Base-by-base conservation (phyloP, 2,888 invertebrate species). In the Antheraea yamamai region DNA sequence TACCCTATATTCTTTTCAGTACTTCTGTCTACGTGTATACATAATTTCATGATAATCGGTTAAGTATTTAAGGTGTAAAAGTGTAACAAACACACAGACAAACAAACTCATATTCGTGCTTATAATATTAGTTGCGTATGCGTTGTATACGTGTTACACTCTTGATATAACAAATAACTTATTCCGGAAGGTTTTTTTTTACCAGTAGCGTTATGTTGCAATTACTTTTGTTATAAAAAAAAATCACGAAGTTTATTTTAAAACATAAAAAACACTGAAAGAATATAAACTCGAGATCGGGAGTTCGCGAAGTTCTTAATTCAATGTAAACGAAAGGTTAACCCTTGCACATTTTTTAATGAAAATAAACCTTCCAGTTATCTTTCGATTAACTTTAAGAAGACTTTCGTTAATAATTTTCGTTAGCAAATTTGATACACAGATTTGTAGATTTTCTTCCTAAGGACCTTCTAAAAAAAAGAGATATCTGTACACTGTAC, bases 301-400 rank as follows among this genome's bases (percentile, higher is more conserved):
- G 75, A 80, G 81, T 85, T 82, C 78, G 73, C 71, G 75, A 85
- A 85, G 81, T 87, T 84, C 76, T 77, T 88, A 91, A 91, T 88
- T 86, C 85, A 90, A 92, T 87, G 87, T 89, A 91, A 92, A 92
- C 91, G 78, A 79, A 83, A 85, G 83, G 85, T 85, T 83, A 81
- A 87, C 92, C 91, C 88, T 90, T 90, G 88, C 87, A 91, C 90
- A 47, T 91, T 88, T 88, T 88, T 85, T 81, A 88, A 89, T 87
- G 86, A 85, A 87, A 84, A 84, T 83, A 83, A 84, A 83, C 81
- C 82, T 76, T 79, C 75, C 78, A 89, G 94, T 94, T 94, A 90
- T 94, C 91, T 94, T 94, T 94, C 88, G 88, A 94, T 94, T 93
- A 92, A 88, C 80, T 85, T 86, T 76, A 84, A 89, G 88, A 87